Base-by-base conservation (phyloP, 2,888 invertebrate genomes). In the Tuberolachnus salignus region DNA sequence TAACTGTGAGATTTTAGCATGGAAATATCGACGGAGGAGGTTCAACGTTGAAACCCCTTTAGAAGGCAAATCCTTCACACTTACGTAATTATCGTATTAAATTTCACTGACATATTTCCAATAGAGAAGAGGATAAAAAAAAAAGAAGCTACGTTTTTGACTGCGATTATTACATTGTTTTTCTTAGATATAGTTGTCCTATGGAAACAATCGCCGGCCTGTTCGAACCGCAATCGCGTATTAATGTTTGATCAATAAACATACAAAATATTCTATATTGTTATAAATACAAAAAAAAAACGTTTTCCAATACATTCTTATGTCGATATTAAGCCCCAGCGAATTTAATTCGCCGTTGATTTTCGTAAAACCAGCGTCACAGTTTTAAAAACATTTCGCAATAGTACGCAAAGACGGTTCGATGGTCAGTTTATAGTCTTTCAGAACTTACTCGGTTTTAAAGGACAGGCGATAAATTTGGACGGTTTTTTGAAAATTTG, bases 301-400 rank as follows among this genome's bases (percentile, higher is more conserved):
- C 6, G 6, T 4, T 34, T 34, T 34, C 6, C 9, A 26, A 34
- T 51, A 72, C 61, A 1, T 23, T 21, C 9, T 61, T 21, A 6
- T 6, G 34, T 6, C 51, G 46, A 69, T 78, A 10, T n/a, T 59
- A 69, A 78, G 9, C 69, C 69, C 59, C 59, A 78, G 14, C 59
- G 59, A 34, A 34, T 69, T 4, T 69, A 21, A 13, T 13, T 42
- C 3, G 14, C 9, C 1, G 59, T 55, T 0, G 34, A 3, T 6
- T 69, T 59, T n/a, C 2, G 16, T n/a, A 42, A 19, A 0, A 51
- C 21, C 23, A 19, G n/a, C 34, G 4, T 23, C 8, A 78, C 21
- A 8, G 19, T 21, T 11, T 19, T 49, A 9, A 78, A n/a, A 8
- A 14, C 16, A 3, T 2, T 13, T 6, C 0, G 1, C 42, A 51